Evolutionary conservation across 1,140 invertebrate genomes (phyloP).

Genomic region (Phymorhynchus buccinoides): DNA sequence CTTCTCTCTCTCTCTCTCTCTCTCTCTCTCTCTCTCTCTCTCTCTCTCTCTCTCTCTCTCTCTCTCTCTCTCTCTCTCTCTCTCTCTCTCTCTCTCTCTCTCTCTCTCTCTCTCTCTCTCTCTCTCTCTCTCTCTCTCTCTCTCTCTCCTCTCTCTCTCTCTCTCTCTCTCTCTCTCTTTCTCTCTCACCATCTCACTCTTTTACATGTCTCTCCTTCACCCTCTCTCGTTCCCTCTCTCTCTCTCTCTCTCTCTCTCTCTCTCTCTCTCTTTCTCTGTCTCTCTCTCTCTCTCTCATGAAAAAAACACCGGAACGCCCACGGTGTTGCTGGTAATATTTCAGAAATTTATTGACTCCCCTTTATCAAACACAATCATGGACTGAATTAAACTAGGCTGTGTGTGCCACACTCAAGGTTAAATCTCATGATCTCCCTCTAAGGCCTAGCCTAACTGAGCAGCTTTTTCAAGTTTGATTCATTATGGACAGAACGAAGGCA

Average conservation of each 20-base stretch:
- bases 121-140: not conserved
- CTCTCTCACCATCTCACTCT: not conserved
- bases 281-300: not conserved
- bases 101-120: not conserved
- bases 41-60: not conserved
- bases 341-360: too few species aligned
- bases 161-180: not conserved
- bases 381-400: too few species aligned
- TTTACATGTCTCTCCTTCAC: not conserved
- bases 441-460: too few species aligned
- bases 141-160: not conserved
- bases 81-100: not conserved
- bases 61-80: too few species aligned
- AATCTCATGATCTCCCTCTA: too few species aligned
- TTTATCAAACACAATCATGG: too few species aligned
- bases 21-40: not conserved
- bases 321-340: too few species aligned
- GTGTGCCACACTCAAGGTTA: too few species aligned
- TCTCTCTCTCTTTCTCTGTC: not conserved
- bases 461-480: too few species aligned
- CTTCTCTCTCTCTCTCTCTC: not conserved
- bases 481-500: too few species aligned
- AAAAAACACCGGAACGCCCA: too few species aligned
- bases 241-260: conserved; percentile 18
- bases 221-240: not conserved